phyloP scores from a whole-genome alignment of 2,113 vertebrate species.

The Rutilus rutilus region DNA sequence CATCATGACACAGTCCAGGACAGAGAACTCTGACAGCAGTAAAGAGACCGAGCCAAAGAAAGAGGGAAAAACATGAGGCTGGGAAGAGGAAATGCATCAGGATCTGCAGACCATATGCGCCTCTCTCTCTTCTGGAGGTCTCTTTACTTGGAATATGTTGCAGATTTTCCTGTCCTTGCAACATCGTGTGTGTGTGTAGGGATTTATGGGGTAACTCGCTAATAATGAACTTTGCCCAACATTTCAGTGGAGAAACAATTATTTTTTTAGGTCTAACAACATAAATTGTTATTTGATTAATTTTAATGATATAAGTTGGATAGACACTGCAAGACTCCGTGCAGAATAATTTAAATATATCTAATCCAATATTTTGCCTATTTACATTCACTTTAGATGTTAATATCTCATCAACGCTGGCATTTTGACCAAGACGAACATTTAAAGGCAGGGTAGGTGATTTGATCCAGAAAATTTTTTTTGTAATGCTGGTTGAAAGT shows the following conservation, averaged over 20 bases:
- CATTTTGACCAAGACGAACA: background rate
- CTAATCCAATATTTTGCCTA: background rate
- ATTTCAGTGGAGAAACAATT: no score
- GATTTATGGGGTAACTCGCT: background rate
- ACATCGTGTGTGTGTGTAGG: background rate
- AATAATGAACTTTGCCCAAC: background rate
- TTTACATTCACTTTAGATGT: background rate
- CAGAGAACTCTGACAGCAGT: constrained; percentile 2
- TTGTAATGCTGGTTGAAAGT: no score
- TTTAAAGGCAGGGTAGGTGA: no score
- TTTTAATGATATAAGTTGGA: background rate
- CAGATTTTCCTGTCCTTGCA: background rate
- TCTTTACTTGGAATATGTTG: constrained; percentile 5
- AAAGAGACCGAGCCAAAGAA: background rate
- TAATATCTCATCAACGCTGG: background rate
- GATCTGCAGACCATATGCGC: constrained; percentile 30
- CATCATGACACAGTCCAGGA: constrained; percentile 11
- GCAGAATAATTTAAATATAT: no score
- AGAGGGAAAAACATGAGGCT: constrained; percentile 18
- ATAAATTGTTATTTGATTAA: background rate
- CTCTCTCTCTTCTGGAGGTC: constrained; percentile 14
- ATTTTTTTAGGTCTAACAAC: background rate
- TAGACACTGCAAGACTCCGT: background rate
- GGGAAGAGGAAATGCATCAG: constrained; percentile 1
- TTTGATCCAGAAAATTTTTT: no score